Percentiles rank a stretch among this genome's conserved stretches.
Conservation (phyloP, 2,113 vertebrate species). For the Agapornis roseicollis region DNA sequence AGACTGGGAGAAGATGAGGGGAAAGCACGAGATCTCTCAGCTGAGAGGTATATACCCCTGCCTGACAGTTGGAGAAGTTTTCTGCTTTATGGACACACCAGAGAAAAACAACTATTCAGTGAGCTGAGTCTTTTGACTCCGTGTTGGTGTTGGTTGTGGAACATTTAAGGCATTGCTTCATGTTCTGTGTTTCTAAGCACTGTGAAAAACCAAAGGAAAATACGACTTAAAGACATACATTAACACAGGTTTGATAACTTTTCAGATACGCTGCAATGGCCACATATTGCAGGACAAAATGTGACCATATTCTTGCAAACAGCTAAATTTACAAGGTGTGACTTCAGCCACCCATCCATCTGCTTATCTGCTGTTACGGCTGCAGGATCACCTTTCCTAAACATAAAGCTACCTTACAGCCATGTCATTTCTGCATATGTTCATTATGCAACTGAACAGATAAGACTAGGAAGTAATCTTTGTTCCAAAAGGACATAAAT, state of each 20-base stretch:
- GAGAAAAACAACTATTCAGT: neutral
- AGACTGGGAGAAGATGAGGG: neutral
- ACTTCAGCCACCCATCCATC: neutral
- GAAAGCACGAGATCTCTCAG: neutral
- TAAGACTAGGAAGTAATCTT: neutral
- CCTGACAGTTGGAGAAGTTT: neutral
- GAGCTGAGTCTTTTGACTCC: neutral
- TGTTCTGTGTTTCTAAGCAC: neutral
- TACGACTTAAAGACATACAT: neutral
- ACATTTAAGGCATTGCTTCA: neutral
- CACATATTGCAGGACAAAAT: neutral
- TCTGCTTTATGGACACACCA: neutral
- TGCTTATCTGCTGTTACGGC: neutral
- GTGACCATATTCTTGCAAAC: fast-evolving
- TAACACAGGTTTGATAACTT: neutral
- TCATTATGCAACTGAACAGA: neutral
- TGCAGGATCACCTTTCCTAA: neutral
- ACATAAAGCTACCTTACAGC: neutral
- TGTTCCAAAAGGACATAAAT: neutral
- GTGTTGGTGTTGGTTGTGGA: neutral
- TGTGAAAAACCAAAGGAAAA: neutral
- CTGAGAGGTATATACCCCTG: neutral
- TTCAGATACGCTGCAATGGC: neutral
- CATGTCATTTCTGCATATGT: neutral
- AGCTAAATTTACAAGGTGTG: neutral